phyloP scores from a whole-genome alignment of 1,140 invertebrate genomes.

The Cataglyphis hispanica region DNA sequence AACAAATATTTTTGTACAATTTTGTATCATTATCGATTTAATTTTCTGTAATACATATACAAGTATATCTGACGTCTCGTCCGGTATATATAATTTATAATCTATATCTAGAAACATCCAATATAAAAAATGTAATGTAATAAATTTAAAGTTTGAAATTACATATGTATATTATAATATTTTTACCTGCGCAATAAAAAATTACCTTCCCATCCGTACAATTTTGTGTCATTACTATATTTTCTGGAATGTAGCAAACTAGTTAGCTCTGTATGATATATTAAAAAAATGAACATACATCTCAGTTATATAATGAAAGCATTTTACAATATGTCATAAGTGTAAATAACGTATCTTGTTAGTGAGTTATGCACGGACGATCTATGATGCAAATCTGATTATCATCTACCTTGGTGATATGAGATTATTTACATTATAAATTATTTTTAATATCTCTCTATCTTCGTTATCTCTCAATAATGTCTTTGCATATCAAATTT shows the following conservation, averaged over 20 bases:
- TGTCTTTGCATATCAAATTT: neutral
- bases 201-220: neutral
- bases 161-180: neutral
- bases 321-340: conserved; percentile 3
- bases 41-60: neutral
- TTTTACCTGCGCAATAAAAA: neutral
- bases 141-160: conserved; percentile 21
- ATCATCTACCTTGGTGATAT: neutral
- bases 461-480: neutral
- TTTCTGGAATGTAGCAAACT: neutral
- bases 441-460: too few species aligned
- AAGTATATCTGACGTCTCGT: neutral
- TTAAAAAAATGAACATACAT: neutral
- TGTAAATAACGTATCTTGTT: neutral
- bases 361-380: neutral
- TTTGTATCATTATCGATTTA: conserved; percentile 6
- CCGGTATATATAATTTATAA: conserved; percentile 26
- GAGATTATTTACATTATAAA: neutral
- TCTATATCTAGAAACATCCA: neutral
- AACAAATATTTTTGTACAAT: conserved; percentile 29
- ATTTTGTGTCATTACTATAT: neutral
- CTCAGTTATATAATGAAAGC: neutral
- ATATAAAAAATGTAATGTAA: conserved; percentile 47
- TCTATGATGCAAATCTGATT: neutral
- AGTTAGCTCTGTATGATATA: neutral